phyloP scores from a whole-genome alignment of 1,140 invertebrate genomes.

The Akabosia matsudoensis region DNA sequence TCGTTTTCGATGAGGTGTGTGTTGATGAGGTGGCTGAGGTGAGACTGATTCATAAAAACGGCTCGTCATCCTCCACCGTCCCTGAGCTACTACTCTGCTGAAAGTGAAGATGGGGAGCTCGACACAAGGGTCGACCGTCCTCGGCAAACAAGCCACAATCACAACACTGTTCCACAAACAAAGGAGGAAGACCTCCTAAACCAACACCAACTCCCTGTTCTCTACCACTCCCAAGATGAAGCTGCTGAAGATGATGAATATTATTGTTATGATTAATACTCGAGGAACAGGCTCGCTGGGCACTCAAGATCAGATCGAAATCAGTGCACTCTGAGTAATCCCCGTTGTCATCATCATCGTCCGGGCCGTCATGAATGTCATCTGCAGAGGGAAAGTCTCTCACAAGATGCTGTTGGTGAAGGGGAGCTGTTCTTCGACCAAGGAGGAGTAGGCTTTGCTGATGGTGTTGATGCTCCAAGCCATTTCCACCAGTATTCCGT shows the following conservation, averaged over 20 bases:
- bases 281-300: background rate
- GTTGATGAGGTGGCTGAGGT: constrained; percentile 10
- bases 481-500: constrained; percentile 25
- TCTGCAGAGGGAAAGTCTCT: constrained; percentile 23
- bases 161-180: constrained; percentile 9
- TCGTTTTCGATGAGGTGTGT: background rate
- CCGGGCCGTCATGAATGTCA: constrained; percentile 27
- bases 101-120: constrained; percentile 1
- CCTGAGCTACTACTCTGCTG: background rate
- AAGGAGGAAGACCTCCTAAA: background rate
- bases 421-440: background rate
- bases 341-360: constrained; percentile 22
- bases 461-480: constrained; percentile 21
- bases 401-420: constrained; percentile 18
- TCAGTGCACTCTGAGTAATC: constrained; percentile 18
- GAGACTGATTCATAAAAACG: constrained; percentile 37
- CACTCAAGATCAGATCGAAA: constrained; percentile 17
- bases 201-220: background rate
- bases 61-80: constrained; percentile 27
- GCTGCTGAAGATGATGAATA: background rate
- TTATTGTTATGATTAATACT: constrained; percentile 1
- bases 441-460: constrained; percentile 21
- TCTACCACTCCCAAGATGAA: background rate
- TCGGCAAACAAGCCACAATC: constrained; percentile 11
- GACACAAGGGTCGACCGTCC: background rate